Percentiles rank a stretch among this genome's conserved stretches.
phyloP scores from a whole-genome alignment of 2,797 vertebrate genomes.

The Halcyon badia region DNA sequence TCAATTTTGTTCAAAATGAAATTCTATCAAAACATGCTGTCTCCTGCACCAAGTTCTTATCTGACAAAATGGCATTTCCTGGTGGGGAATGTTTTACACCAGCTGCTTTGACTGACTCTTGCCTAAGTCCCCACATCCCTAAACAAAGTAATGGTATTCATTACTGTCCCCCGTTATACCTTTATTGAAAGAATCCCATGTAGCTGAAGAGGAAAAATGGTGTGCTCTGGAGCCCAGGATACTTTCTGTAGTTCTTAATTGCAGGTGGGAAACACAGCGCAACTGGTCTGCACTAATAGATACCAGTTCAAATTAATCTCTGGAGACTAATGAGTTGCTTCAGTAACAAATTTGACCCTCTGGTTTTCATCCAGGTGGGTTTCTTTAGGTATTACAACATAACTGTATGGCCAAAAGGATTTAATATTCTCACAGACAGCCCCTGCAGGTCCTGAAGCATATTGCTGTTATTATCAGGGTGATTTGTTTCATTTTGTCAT shows the following conservation, averaged over 20 bases:
- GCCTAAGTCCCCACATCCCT: not conserved
- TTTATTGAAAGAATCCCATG: not conserved
- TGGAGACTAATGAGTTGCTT: not conserved
- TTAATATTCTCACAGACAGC: not conserved
- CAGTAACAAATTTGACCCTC: not conserved
- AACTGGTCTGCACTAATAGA: not conserved
- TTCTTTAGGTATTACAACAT: constrained; percentile 35
- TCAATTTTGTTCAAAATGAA: not conserved
- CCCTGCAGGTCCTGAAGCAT: not conserved
- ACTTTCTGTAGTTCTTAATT: constrained; percentile 11
- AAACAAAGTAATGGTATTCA: not conserved
- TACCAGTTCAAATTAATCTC: not conserved
- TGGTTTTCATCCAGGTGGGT: constrained; percentile 27
- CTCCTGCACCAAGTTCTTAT: not conserved
- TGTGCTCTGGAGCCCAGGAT: not conserved
- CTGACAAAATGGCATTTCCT: not conserved
- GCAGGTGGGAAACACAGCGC: not conserved
- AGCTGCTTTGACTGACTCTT: not conserved
- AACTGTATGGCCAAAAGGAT: not conserved
- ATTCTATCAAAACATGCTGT: not conserved
- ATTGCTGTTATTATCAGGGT: constrained; percentile 41
- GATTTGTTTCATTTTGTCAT: constrained; percentile 45
- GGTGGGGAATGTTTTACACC: not conserved
- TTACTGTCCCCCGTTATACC: not conserved
- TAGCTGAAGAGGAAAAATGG: constrained; percentile 21